phyloP scores from a whole-genome alignment of 2,888 invertebrate genomes.

The Crematogaster levior region DNA sequence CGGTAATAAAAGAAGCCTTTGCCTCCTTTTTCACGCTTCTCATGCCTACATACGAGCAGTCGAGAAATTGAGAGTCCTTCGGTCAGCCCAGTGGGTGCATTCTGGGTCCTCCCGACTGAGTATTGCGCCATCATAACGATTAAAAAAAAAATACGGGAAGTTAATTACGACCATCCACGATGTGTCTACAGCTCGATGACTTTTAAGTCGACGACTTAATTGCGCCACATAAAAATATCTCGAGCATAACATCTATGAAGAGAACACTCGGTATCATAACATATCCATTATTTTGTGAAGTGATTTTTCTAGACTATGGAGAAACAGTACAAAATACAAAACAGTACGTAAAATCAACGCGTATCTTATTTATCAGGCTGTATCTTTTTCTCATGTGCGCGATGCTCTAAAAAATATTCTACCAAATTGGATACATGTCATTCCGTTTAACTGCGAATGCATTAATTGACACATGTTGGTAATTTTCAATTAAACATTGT shows the following conservation, averaged over 20 bases:
- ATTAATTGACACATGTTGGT: neutral
- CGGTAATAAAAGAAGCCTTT: conserved; percentile 64
- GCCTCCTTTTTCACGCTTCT: conserved; percentile 54
- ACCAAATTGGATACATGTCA: neutral
- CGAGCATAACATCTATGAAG: neutral
- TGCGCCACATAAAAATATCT: neutral
- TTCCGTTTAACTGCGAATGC: neutral
- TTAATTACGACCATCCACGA: conserved; percentile 62
- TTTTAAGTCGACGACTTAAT: neutral
- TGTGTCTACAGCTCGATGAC: neutral
- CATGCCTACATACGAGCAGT: conserved; percentile 68
- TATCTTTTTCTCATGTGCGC: neutral
- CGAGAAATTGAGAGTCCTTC: conserved; percentile 75
- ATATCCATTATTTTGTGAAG: neutral
- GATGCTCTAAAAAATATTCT: neutral
- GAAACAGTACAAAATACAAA: neutral
- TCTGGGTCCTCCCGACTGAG: conserved; percentile 27
- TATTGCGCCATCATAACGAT: conserved; percentile 6
- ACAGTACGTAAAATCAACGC: neutral
- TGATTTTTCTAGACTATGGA: neutral
- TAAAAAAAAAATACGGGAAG: conserved; percentile 60
- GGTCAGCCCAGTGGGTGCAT: conserved; percentile 30
- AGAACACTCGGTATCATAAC: neutral
- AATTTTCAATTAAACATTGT: neutral
- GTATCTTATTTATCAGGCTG: neutral